Base-by-base conservation (phyloP, 2,797 vertebrate species). In the Enteromius mattozi region DNA sequence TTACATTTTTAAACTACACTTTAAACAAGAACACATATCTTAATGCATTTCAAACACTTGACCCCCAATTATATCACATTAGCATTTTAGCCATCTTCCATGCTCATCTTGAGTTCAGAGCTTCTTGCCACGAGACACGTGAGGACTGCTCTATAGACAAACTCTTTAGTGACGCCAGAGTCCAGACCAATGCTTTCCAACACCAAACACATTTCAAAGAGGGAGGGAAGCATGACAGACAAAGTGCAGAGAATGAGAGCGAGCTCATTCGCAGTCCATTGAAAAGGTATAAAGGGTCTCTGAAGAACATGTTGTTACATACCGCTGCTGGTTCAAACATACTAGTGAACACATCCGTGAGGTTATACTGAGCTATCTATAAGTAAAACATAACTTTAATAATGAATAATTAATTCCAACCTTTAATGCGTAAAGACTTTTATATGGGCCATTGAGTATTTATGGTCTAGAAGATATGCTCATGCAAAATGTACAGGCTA, bases 61-160 rank as follows among this genome's bases (percentile, higher is more conserved):
- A 91, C 90, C 88, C 78, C 91, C 89, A 89, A 91, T 88, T 91
- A 87, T 82, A 84, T 88, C 85, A 89, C 89, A 92, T 93, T 92
- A 92, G 86, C 83, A 87, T 91, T 92, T 92, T 83, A 92, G 91
- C 87, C 89, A 72, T 80, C 76, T 82, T 33, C 33, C 33, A 33
- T 33, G 33, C 33, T 2, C 33, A 33, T 33, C 33, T 33, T 33
- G 88, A 71, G 45, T 66, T 82, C 54, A 78, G 27, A 51, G 80
- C 78, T 33, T 42, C 54, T 45, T 65, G 45, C 61, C n/a, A 75
- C 7, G 33, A 70, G 51, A 40, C 40, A 14, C 54, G 42, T 24
- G 19, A 71, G 30, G n/a, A 27, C 42, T n/a, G 85, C 80, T 89
- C 84, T 88, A 70, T 65, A 89, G 85, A 85, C 42, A 88, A 61